phyloP scores from a whole-genome alignment of 2,888 invertebrate genomes.

The Prosapia bicincta region DNA sequence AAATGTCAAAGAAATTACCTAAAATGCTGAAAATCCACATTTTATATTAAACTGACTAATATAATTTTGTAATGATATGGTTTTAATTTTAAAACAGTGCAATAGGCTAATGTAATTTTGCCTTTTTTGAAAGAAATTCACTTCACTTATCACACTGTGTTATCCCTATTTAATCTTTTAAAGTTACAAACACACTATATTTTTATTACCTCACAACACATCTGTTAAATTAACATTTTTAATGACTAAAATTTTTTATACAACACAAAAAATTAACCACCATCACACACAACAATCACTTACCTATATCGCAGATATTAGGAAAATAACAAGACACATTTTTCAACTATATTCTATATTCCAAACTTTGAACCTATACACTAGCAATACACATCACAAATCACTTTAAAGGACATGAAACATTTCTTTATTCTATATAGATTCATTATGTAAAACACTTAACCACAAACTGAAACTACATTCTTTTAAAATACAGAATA shows the following conservation, averaged over 20 bases:
- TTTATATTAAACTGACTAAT: no score
- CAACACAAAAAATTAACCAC: neutral
- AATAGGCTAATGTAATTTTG: no score
- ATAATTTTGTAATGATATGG: no score
- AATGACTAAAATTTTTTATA: neutral
- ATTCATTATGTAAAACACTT: neutral
- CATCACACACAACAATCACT: neutral
- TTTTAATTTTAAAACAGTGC: no score
- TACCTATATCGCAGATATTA: neutral
- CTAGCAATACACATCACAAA: conserved; percentile 1
- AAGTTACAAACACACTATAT: neutral
- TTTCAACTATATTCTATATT: neutral
- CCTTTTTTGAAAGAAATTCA: neutral
- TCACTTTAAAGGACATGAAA: neutral
- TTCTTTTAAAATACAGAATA: neutral
- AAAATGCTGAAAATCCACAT: no score
- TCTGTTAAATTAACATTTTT: neutral
- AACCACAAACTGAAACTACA: conserved; percentile 2
- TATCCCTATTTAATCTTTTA: neutral
- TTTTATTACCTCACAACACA: neutral
- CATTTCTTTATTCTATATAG: neutral
- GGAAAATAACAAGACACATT: neutral
- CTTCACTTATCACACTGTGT: neutral
- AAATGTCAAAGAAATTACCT: no score
- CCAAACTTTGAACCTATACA: neutral